Evolutionary conservation across 2,113 vertebrate species (phyloP).

Genomic region (Micronisus gabar): DNA sequence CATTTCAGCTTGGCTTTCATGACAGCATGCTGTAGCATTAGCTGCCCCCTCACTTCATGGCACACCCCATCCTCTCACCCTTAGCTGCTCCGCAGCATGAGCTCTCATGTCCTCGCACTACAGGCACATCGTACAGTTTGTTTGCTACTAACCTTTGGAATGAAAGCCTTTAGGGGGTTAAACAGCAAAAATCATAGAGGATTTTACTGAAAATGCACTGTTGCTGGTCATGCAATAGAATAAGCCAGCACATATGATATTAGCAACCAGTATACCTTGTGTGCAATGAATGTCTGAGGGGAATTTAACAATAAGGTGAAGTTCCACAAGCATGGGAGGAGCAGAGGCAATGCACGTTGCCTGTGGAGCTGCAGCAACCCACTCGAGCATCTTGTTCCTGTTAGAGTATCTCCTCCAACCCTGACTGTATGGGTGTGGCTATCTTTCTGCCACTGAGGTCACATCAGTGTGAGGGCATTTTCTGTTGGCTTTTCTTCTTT

Average conservation of each 20-base stretch:
- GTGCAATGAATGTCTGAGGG: neutral
- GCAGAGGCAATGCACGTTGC: neutral
- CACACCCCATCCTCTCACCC: neutral
- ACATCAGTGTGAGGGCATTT: neutral
- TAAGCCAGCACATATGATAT: neutral
- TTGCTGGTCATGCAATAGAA: neutral
- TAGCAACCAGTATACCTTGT: neutral
- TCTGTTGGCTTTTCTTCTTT: neutral
- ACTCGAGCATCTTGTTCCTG: neutral
- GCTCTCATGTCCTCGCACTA: neutral
- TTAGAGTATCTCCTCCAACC: neutral
- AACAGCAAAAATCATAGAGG: neutral
- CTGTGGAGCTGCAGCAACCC: neutral
- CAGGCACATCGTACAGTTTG: rapidly evolving
- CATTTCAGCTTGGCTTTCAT: neutral
- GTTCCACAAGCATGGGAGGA: neutral
- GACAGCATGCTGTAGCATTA: neutral
- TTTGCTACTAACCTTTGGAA: neutral
- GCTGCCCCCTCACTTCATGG: neutral
- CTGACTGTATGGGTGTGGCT: neutral
- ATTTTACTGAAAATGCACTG: neutral
- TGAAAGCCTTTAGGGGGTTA: neutral
- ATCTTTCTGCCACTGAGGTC: neutral
- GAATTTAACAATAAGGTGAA: neutral
- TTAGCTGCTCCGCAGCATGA: rapidly evolving